Base-by-base conservation (phyloP, 2,888 invertebrate genomes). In the Dilophus febrilis region DNA sequence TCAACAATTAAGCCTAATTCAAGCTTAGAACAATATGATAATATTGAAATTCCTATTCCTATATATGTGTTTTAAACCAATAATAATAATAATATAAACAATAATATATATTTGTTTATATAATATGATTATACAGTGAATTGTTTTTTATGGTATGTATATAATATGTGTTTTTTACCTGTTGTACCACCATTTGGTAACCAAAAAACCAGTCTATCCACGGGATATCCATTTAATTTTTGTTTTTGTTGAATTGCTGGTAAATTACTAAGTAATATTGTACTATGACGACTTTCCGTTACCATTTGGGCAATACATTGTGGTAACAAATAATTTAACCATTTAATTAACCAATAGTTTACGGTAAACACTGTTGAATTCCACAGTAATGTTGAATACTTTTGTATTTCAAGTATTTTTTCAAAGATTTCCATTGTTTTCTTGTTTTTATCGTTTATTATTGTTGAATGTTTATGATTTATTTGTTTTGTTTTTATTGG, bases 221-320 rank as follows among this genome's bases (percentile, higher is more conserved):
- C 50, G 6, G 46, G 48, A 40, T 60, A 53, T 2, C 66, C 64
- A 16, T 57, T 65, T 35, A 66, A 57, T 32, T 65, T 57, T 14
- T 53, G 56, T 4, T 65, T 47, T 30, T 51, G 45, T 7, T 51
- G 51, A 2, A 70, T 69, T 2, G 70, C 71, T 1, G 64, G 64
- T 47, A 71, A 53, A 49, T 69, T 70, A 48, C 70, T 70, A 32
- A 70, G 58, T 0, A 64, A 63, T 51, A 69, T 50, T 1, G 68
- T 67, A 26, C 67, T 66, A 38, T 66, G 65, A 14, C 51, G 55
- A 45, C 67, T 67, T 28, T 58, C 51, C 16, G 69, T 50, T 12
- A 65, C 42, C 2, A 57, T 55, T 31, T 52, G 51, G 18, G 69
- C 47, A 3, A 68, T 47, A 22, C 50, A 48, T 39, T 61, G 60